phyloP scores from a whole-genome alignment of 1,140 invertebrate species.

The Tetranychus urticae region DNA sequence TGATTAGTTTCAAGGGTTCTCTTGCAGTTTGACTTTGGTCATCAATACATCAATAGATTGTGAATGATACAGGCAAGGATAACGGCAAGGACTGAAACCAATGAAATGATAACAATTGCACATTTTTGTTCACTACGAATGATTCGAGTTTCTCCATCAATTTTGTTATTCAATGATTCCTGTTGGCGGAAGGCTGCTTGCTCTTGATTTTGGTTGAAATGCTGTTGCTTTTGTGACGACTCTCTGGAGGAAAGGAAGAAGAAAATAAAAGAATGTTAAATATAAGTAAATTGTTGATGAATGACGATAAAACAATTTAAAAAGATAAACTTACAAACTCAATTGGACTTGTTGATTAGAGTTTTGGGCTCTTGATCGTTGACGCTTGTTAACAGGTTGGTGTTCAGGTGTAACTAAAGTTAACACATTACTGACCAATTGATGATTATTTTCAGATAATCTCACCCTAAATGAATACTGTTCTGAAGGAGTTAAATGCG shows the following conservation, averaged over 20 bases:
- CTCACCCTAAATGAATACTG: constrained; percentile 8
- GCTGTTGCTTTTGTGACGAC: neutral
- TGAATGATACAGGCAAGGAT: constrained; percentile 7
- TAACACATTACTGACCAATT: constrained; percentile 4
- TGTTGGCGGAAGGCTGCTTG: neutral
- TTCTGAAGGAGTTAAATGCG: constrained; percentile 2
- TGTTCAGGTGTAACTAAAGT: constrained; percentile 7
- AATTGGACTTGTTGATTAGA: constrained; percentile 3
- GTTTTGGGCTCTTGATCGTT: neutral
- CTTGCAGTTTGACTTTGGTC: too few species aligned
- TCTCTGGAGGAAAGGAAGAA: neutral
- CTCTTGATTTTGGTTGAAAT: neutral
- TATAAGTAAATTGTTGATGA: neutral
- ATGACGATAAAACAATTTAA: neutral
- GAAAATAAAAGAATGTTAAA: neutral
- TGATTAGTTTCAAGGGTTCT: too few species aligned
- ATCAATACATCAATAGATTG: neutral
- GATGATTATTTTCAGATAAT: neutral
- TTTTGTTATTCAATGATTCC: neutral
- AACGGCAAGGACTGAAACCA: constrained; percentile 4
- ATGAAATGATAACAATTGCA: constrained; percentile 6
- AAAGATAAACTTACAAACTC: neutral
- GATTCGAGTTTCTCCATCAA: neutral
- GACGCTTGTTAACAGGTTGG: neutral
- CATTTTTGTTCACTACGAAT: constrained; percentile 4